Conservation (phyloP, 2,797 vertebrate genomes). For the Sebastes matsubarae region DNA sequence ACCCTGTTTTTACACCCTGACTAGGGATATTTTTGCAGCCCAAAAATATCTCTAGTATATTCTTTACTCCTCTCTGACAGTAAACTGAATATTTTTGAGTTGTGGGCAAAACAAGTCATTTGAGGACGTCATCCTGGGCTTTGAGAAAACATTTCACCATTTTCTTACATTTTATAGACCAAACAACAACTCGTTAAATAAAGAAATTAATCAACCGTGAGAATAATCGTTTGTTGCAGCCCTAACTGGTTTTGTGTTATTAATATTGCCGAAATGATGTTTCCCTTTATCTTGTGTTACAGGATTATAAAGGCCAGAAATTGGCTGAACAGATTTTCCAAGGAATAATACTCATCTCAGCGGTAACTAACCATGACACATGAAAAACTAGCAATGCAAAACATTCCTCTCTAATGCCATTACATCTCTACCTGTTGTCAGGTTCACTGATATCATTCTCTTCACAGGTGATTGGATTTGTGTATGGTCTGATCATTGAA, state of each 20-base stretch:
- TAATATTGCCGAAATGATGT: neutral
- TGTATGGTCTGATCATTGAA: conserved; percentile 92
- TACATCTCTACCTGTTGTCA: neutral
- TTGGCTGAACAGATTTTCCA: conserved; percentile 98
- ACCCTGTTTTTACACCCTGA: too few species aligned
- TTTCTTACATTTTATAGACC: too few species aligned
- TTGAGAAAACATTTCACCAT: too few species aligned
- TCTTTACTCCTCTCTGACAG: rapidly evolving
- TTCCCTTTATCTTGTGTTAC: conserved; percentile 11
- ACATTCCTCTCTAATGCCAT: rapidly evolving
- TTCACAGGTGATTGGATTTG: conserved; percentile 91
- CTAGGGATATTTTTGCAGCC: too few species aligned
- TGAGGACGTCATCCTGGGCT: too few species aligned
- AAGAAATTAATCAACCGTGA: rapidly evolving
- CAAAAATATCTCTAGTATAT: too few species aligned
- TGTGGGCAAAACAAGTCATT: too few species aligned
- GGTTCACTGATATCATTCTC: conserved; percentile 5
- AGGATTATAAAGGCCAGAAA: conserved; percentile 99
- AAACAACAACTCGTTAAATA: too few species aligned
- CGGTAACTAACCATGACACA: conserved; percentile 82
- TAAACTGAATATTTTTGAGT: too few species aligned
- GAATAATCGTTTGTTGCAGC: too few species aligned
- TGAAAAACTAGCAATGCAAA: neutral
- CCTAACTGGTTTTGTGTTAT: neutral
- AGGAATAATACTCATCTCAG: conserved; percentile 94